phyloP scores from a whole-genome alignment of 2,113 vertebrate genomes.

The Phalacrocorax pelagicus region DNA sequence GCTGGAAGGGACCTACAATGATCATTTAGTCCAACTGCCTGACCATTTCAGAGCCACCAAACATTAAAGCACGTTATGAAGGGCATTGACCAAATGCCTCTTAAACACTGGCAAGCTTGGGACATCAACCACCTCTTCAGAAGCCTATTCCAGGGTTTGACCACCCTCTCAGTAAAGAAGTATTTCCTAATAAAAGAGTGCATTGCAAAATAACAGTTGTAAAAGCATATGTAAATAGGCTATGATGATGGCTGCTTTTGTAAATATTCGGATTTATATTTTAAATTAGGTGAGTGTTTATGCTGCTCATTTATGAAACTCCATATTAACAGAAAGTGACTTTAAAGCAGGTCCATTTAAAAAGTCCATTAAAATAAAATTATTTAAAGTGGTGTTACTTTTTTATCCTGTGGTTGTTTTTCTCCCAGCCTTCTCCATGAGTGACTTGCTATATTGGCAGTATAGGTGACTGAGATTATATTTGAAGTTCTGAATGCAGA shows the following conservation, averaged over 20 bases:
- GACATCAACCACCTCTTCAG: rapidly evolving
- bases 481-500: background rate
- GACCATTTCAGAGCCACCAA: background rate
- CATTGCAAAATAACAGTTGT: background rate
- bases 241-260: background rate
- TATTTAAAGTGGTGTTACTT: background rate
- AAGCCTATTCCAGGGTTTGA: background rate
- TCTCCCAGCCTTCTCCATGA: background rate
- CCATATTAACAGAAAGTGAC: background rate
- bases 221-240: background rate
- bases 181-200: background rate
- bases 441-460: background rate
- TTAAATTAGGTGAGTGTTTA: background rate
- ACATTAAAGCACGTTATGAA: background rate
- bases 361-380: background rate
- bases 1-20: background rate
- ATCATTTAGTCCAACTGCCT: background rate
- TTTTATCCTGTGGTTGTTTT: background rate
- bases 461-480: background rate
- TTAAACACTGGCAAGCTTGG: background rate
- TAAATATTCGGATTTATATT: background rate
- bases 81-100: background rate
- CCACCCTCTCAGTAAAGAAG: background rate
- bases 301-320: background rate
- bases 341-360: background rate